These are phyloP conservation scores for Hormaphis cornu DNA, from an alignment of 1,140 invertebrate species.

Conservation along the genomic window DNA sequence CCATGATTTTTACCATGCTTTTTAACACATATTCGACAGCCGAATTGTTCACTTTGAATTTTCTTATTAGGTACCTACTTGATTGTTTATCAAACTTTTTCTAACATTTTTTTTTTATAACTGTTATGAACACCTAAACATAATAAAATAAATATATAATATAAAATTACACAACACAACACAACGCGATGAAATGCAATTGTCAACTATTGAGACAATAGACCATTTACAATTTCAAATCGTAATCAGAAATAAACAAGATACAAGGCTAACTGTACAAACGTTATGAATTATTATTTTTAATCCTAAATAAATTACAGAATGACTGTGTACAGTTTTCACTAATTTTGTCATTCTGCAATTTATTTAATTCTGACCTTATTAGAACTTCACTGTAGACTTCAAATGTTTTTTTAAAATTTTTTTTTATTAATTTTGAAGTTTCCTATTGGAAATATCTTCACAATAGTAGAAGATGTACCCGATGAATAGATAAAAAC, in stretches of 20 bases:
- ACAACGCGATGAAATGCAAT: neutral
- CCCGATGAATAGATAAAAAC: slow-evolving; percentile 61
- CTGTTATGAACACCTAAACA: no score
- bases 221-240: neutral
- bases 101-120: no score
- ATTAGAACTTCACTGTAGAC: slow-evolving; percentile 84
- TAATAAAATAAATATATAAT: neutral
- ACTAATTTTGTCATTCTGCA: slow-evolving; percentile 47
- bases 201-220: neutral
- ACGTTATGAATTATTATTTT: no score
- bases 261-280: no score
- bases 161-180: neutral
- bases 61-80: no score
- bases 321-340: slow-evolving; percentile 57
- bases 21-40: no score
- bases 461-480: slow-evolving; percentile 56
- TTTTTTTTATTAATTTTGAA: slow-evolving; percentile 67
- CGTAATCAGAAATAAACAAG: neutral
- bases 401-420: slow-evolving; percentile 72
- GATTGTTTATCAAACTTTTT: no score
- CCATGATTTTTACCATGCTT: no score
- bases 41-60: no score
- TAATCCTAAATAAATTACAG: no score
- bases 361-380: slow-evolving; percentile 64
- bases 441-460: slow-evolving; percentile 76